Conservation (phyloP, 1,140 invertebrate genomes). For the Polypedilum pembai region DNA sequence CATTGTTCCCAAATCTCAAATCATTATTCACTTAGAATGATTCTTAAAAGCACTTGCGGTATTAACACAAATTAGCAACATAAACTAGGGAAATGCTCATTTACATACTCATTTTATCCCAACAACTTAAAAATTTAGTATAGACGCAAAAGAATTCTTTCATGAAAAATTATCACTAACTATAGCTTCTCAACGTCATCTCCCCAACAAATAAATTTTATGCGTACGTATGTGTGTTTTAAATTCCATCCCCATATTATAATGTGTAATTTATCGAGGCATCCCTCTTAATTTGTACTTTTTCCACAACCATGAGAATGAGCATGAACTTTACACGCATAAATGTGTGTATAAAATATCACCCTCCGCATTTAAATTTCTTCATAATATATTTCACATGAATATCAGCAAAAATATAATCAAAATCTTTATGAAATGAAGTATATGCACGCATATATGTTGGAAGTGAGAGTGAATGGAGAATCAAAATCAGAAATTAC, state of each 20-base stretch:
- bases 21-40: too few species aligned
- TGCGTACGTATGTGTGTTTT: too few species aligned
- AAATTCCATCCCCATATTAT: background rate
- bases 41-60: too few species aligned
- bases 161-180: too few species aligned
- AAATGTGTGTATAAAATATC: background rate
- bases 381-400: background rate
- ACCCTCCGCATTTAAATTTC: background rate
- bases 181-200: too few species aligned
- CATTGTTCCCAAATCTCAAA: too few species aligned
- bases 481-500: conserved; percentile 13
- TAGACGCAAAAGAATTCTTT: too few species aligned
- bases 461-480: background rate
- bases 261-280: background rate
- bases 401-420: conserved; percentile 16
- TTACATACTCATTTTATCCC: too few species aligned
- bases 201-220: too few species aligned
- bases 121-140: too few species aligned
- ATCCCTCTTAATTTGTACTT: background rate
- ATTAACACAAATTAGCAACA: too few species aligned
- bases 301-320: background rate
- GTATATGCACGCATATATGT: background rate
- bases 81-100: too few species aligned
- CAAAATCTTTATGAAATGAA: conserved; percentile 7
- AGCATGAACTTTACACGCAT: background rate